Conservation (phyloP, 1,140 invertebrate species). For the Diachasma alloeum region DNA sequence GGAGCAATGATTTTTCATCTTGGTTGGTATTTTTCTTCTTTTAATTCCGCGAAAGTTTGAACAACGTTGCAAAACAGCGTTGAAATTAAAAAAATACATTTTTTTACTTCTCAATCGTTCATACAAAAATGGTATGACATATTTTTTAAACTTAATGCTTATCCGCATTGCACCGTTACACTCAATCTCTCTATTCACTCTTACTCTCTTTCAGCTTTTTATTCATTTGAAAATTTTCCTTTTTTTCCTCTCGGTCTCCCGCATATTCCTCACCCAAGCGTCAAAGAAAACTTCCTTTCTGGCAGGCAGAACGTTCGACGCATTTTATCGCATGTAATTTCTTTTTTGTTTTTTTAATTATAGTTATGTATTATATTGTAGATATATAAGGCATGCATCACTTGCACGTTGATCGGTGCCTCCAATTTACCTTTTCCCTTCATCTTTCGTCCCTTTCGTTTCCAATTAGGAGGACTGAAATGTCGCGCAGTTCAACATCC, state of each 20-base stretch:
- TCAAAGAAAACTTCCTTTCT: neutral
- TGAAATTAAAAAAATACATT: conserved; percentile 56
- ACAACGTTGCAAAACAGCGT: conserved; percentile 29
- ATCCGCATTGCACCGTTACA: conserved; percentile 29
- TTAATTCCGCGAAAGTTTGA: conserved; percentile 16
- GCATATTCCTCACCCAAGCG: conserved; percentile 20
- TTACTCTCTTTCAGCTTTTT: conserved; percentile 17
- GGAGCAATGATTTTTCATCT: neutral
- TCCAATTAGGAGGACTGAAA: neutral
- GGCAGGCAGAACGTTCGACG: neutral
- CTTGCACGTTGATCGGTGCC: conserved; percentile 55
- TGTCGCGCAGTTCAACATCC: conserved; percentile 8
- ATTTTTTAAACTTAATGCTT: conserved; percentile 24
- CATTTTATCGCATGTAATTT: conserved; percentile 14
- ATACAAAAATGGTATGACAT: conserved; percentile 43
- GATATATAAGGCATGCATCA: conserved; percentile 61
- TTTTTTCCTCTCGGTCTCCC: conserved; percentile 18
- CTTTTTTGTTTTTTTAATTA: conserved; percentile 10
- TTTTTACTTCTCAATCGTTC: conserved; percentile 41
- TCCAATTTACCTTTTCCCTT: conserved; percentile 22
- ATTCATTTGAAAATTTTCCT: neutral
- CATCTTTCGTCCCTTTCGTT: neutral
- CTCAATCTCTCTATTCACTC: conserved; percentile 36
- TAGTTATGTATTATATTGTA: conserved; percentile 25
- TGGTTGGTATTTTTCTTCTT: neutral